Evolutionary conservation across 1,140 invertebrate genomes (phyloP).

Genomic region (Penaeus vannamei): DNA sequence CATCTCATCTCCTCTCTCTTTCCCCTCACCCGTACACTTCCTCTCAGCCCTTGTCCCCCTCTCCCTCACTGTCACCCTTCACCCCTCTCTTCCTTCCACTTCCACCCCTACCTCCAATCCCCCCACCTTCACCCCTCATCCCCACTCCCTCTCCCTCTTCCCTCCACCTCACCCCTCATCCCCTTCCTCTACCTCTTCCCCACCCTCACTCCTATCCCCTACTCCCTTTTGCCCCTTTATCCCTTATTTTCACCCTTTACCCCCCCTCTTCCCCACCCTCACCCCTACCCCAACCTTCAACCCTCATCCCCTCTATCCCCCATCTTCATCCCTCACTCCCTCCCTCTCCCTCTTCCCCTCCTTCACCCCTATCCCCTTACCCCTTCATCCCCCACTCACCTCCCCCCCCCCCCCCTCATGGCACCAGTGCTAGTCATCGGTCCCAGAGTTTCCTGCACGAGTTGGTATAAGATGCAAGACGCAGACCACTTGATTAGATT

Average conservation of each 20-base stretch:
- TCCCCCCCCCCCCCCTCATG: neutral
- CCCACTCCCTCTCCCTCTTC: constrained; percentile 31
- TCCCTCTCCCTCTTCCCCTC: neutral
- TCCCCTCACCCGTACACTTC: neutral
- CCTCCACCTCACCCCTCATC: neutral
- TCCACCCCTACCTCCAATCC: neutral
- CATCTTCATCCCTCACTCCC: neutral
- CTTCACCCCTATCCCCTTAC: neutral
- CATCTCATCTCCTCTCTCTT: too few species aligned
- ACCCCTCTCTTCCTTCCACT: neutral
- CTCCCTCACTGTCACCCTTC: neutral
- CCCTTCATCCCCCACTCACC: too few species aligned
- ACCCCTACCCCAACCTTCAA: neutral
- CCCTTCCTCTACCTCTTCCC: neutral
- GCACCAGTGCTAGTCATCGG: too few species aligned
- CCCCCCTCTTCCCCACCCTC: neutral
- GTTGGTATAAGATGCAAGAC: too few species aligned
- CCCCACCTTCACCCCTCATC: neutral
- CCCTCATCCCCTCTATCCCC: neutral
- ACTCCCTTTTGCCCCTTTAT: too few species aligned
- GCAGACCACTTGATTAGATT: too few species aligned
- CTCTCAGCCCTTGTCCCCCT: neutral
- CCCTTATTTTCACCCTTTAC: neutral
- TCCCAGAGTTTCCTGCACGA: too few species aligned
- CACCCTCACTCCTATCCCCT: neutral